Evolutionary conservation across 1,140 invertebrate genomes (phyloP).

Genomic region (Lepidostoma basale): DNA sequence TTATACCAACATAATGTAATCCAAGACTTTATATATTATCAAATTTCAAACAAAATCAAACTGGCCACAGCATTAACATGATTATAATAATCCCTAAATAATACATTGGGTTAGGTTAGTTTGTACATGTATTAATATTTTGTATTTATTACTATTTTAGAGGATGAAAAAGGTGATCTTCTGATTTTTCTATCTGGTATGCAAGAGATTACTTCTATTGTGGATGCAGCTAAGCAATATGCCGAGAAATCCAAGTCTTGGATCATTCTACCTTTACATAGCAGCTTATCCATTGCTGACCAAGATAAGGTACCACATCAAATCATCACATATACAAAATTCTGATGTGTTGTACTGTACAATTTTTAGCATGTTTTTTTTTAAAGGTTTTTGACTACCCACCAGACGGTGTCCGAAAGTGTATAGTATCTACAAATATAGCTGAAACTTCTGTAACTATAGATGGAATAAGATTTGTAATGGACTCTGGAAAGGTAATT

Average conservation of each 20-base stretch:
- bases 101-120: too few species aligned
- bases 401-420: slow-evolving; percentile 94
- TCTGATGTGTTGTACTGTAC: too few species aligned
- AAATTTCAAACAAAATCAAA: too few species aligned
- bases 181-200: slow-evolving; percentile 97
- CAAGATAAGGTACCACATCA: slow-evolving; percentile 84
- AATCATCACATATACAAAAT: slow-evolving; percentile 27
- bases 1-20: too few species aligned
- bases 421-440: slow-evolving; percentile 99
- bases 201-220: slow-evolving; percentile 90
- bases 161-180: slow-evolving; percentile 90
- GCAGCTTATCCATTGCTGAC: slow-evolving; percentile 88
- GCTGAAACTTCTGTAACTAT: slow-evolving; percentile 99
- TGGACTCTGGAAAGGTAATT: slow-evolving; percentile 91
- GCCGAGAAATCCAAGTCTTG: slow-evolving; percentile 79
- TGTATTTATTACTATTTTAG: slow-evolving; percentile 51
- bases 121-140: neutral
- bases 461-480: slow-evolving; percentile 96
- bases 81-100: too few species aligned
- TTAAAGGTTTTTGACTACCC: slow-evolving; percentile 92
- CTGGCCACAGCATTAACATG: too few species aligned
- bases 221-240: slow-evolving; percentile 87
- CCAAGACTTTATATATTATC: too few species aligned
- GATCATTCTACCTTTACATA: slow-evolving; percentile 96
- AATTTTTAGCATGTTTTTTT: slow-evolving; percentile 26